Evolutionary conservation across 2,888 invertebrate species (phyloP).

Genomic region (Lithophane ornitopus): DNA sequence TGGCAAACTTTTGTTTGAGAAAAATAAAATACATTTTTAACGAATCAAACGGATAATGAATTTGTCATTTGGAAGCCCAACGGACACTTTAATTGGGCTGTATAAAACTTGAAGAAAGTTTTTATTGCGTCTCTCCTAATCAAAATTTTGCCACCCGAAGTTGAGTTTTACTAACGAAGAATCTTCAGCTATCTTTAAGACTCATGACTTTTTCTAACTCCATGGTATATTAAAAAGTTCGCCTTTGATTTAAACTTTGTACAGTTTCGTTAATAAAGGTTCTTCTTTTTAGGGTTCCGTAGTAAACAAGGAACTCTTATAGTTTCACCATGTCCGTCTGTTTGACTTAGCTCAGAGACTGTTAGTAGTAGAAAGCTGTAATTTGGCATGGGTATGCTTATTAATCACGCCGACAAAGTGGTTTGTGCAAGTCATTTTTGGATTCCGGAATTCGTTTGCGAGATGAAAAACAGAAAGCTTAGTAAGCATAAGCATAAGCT

Average conservation of each 20-base stretch:
- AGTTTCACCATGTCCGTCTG: too few relatives aligned
- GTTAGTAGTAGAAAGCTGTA: too few relatives aligned
- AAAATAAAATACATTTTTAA: conserved; percentile 69
- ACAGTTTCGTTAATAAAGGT: conserved; percentile 67
- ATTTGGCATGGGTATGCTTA: too few relatives aligned
- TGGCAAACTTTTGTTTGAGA: conserved; percentile 46
- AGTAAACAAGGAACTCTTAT: too few relatives aligned
- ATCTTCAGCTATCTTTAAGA: conserved; percentile 72
- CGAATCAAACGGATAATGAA: conserved; percentile 75
- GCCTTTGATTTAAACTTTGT: conserved; percentile 74
- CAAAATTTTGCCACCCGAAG: conserved; percentile 76
- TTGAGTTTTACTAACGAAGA: conserved; percentile 73
- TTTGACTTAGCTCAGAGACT: too few relatives aligned
- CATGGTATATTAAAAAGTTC: conserved; percentile 74
- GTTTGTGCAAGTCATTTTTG: too few relatives aligned
- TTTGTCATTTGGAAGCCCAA: conserved; percentile 72
- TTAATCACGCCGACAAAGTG: too few relatives aligned
- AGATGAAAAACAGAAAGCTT: too few relatives aligned
- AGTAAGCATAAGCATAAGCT: too few relatives aligned
- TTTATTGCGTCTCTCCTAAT: conserved; percentile 80
- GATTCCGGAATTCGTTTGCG: too few relatives aligned
- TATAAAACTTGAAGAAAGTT: conserved; percentile 74
- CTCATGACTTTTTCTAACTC: conserved; percentile 74
- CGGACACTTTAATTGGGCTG: conserved; percentile 79
- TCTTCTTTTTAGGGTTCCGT: not conserved